These are phyloP conservation scores for Peromyscus eremicus DNA, from an alignment of 2,797 vertebrate species.

Conservation along the genomic window DNA sequence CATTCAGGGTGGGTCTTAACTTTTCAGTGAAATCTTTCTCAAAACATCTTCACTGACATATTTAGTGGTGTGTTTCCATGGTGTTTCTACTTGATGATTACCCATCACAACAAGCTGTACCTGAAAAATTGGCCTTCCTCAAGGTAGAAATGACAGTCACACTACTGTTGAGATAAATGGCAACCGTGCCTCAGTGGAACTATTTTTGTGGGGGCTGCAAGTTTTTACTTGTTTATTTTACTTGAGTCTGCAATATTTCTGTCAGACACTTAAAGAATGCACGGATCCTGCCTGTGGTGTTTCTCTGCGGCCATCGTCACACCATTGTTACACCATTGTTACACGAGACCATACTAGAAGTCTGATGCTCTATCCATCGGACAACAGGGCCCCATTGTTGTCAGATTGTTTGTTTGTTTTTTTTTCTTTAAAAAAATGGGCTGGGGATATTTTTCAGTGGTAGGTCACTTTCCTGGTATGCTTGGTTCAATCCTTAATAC, in stretches of 20 bases:
- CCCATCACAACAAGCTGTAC: not conserved
- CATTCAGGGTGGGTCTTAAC: too few relatives aligned
- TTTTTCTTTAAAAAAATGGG: too few relatives aligned
- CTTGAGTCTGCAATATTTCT: not conserved
- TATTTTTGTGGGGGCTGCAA: not conserved
- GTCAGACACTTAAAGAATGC: not conserved
- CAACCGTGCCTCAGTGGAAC: not conserved
- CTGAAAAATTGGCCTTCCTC: not conserved
- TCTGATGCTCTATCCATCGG: too few relatives aligned
- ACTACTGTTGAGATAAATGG: not conserved
- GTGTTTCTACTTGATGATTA: not conserved
- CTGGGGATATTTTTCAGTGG: not conserved
- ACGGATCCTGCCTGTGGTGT: not conserved
- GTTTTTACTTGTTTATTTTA: not conserved
- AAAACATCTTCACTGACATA: not conserved
- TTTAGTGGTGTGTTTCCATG: not conserved
- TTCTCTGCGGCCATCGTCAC: not conserved
- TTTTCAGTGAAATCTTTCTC: not conserved
- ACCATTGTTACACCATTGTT: not conserved
- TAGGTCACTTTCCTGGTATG: too few relatives aligned
- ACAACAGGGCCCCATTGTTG: not conserved
- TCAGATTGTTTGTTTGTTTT: not conserved
- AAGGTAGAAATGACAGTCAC: not conserved
- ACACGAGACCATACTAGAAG: not conserved
- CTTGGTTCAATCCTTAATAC: too few relatives aligned